Evolutionary conservation across 2,113 vertebrate species (phyloP).

Genomic region (Paraplagusia blochii): DNA sequence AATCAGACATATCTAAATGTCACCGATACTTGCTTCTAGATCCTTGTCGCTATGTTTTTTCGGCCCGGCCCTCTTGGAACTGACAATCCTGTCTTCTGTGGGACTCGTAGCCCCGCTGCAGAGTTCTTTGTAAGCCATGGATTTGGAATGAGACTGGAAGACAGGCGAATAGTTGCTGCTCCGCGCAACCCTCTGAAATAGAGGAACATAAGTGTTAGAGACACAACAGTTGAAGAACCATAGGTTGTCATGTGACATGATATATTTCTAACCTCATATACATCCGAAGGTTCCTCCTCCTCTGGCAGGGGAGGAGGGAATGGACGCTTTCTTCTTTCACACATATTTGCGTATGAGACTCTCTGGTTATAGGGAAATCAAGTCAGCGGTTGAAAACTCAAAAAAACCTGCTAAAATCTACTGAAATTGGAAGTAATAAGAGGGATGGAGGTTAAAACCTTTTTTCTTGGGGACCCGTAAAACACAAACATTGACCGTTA

Average conservation of each 20-base stretch:
- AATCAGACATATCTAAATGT: neutral
- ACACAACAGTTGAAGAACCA: neutral
- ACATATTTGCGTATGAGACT: constrained; percentile 59
- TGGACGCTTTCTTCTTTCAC: constrained; percentile 31
- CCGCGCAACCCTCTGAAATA: constrained; percentile 68
- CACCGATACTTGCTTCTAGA: constrained; percentile 72
- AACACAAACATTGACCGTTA: too few species aligned
- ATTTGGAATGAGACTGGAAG: constrained; percentile 79
- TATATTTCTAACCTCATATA: constrained; percentile 73
- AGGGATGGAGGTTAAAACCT: too few species aligned
- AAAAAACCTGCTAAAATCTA: too few species aligned
- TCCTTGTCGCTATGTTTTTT: constrained; percentile 66
- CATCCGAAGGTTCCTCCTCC: constrained; percentile 62
- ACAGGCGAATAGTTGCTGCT: constrained; percentile 78
- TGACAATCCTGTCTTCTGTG: constrained; percentile 80
- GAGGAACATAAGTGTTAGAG: constrained; percentile 3
- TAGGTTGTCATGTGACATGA: neutral
- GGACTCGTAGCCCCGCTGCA: constrained; percentile 77
- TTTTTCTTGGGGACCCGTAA: too few species aligned
- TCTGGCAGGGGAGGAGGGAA: constrained; percentile 56
- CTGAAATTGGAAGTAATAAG: too few species aligned
- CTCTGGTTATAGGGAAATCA: too few species aligned
- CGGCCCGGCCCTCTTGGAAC: constrained; percentile 75
- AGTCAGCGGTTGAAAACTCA: too few species aligned
- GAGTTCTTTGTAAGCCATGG: constrained; percentile 77